Evolutionary conservation across 2,888 invertebrate species (phyloP).

Genomic region (Penaeus monodon): DNA sequence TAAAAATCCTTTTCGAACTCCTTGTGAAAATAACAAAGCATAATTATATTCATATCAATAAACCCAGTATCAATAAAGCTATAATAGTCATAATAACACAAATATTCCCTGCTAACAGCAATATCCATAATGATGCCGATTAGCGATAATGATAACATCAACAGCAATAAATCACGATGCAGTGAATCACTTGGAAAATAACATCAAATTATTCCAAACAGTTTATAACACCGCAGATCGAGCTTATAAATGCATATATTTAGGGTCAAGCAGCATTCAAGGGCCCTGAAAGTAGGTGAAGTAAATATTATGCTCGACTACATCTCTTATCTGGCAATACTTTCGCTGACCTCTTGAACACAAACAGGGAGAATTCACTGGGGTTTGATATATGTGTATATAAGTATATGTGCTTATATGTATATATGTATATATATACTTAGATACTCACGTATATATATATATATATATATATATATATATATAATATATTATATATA

Average conservation of each 20-base stretch:
- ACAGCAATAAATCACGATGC: neutral
- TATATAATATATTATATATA: slow-evolving; percentile 22
- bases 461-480: slow-evolving; percentile 27
- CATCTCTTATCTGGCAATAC: no score
- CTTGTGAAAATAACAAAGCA: no score
- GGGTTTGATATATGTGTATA: no score
- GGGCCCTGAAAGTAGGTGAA: no score
- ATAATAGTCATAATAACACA: neutral
- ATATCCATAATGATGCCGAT: neutral
- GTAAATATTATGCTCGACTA: no score
- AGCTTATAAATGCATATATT: no score
- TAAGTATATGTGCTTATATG: neutral
- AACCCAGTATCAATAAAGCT: neutral
- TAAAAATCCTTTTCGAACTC: no score
- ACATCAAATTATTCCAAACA: no score
- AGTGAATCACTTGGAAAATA: no score
- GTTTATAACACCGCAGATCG: no score
- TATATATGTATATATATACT: slow-evolving; percentile 11
- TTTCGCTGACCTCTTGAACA: no score
- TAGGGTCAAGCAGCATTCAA: no score
- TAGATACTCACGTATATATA: neutral
- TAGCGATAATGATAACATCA: neutral
- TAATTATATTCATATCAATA: neutral
- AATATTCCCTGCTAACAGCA: neutral
- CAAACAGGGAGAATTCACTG: neutral